Evolutionary conservation across 2,113 vertebrate genomes (phyloP), one percentile per base, ranked within the genome.

Genomic region (Alligator sinensis): DNA sequence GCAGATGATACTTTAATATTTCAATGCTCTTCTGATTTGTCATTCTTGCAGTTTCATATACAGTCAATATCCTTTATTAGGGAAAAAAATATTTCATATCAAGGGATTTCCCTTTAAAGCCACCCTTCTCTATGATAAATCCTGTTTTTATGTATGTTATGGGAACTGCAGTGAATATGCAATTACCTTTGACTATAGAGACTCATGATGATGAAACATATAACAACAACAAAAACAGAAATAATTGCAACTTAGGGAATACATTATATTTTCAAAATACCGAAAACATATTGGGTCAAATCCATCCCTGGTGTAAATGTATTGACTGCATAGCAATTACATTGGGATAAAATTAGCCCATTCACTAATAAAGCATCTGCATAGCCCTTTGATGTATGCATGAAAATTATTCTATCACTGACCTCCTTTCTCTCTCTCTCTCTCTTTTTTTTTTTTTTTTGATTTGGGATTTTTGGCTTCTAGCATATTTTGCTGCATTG

Each of bases 341-440:
- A 81, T 57, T 12, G 60, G 77, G 60, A 57, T 70, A 96, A 13
- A 17, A 76, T 60, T 62, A 80, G 55, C 14, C 57, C 47, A 34
- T 89, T 74, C 47, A 19, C 78, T 89, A 87, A 96, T 91, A 87
- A 92, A 90, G 12, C 21, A 47, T 47, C 47, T 80, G 89, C 63
- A 72, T 2, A 0, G 12, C 12, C 10, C 30, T 76, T 66, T 72
- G 30, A 70, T 64, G 14, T 54, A 9, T 18, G 60, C 34, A 1
- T 3, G 86, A 62, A 15, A 82, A 86, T 5, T 60, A 59, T 30
- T 62, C n/a, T 61, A 62, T 5, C 22, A 5, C 62, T 13, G 5
- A 11, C 24, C 25, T 5, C 25, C 62, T 6, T 2, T 28, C 14
- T 8, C 28, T 8, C 15, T 8, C 15, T 16, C 28, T 13, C 17